phyloP scores from a whole-genome alignment of 2,797 vertebrate genomes.

The Ctenochaetus hawaiiensis region DNA sequence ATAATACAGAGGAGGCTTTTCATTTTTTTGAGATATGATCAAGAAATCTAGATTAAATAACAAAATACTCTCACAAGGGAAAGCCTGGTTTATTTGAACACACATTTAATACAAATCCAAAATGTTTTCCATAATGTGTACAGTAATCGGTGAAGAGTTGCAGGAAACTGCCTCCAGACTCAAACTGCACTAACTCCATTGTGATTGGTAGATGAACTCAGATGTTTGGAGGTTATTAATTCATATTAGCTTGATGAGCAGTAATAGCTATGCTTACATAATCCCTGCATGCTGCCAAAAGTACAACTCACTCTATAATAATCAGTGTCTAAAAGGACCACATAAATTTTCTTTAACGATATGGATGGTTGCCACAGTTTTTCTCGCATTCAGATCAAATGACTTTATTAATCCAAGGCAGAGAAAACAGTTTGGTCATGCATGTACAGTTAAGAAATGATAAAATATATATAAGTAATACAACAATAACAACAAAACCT shows the following conservation, averaged over 20 bases:
- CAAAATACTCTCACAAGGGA: too few species aligned
- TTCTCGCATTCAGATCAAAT: too few species aligned
- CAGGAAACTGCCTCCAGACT: neutral
- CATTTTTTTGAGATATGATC: neutral
- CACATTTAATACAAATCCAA: neutral
- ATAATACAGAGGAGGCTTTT: conserved; percentile 6
- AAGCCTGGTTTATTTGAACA: too few species aligned
- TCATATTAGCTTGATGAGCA: conserved; percentile 4
- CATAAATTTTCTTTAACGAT: neutral
- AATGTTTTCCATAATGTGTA: conserved; percentile 3
- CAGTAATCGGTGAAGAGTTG: neutral
- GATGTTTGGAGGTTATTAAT: neutral
- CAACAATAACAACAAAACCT: neutral
- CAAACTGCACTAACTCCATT: neutral
- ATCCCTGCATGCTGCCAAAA: neutral
- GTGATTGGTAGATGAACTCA: neutral
- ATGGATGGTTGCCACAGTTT: too few species aligned
- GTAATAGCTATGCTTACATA: neutral
- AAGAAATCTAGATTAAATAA: too few species aligned
- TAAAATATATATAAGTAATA: neutral
- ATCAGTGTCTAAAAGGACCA: neutral
- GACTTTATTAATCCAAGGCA: too few species aligned
- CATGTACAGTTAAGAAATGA: too few species aligned
- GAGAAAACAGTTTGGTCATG: too few species aligned
- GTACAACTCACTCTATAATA: neutral